Evolutionary conservation across 2,797 vertebrate genomes (phyloP).

Genomic region (Sebastes minor): DNA sequence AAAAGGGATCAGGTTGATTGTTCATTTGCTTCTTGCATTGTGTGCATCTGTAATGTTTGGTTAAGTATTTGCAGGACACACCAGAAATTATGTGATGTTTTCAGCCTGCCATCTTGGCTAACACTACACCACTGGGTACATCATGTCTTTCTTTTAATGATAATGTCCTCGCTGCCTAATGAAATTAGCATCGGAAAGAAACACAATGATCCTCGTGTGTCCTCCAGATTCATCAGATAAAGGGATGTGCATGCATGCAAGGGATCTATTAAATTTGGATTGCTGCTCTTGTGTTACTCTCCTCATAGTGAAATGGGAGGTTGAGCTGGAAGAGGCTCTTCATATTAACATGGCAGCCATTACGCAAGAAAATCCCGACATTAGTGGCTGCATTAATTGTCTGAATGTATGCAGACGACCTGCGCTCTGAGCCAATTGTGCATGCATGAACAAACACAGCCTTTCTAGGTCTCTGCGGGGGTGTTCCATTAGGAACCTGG

Average conservation of each 20-base stretch:
- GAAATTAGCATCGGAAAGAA: constrained; percentile 61
- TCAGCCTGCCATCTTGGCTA: background rate
- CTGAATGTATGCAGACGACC: constrained; percentile 60
- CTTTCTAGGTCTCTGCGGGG: constrained; percentile 36
- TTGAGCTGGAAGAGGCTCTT: constrained; percentile 35
- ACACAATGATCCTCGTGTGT: constrained; percentile 46
- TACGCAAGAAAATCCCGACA: constrained; percentile 46
- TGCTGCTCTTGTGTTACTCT: constrained; percentile 30
- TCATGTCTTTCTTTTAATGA: constrained; percentile 20
- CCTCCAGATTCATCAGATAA: constrained; percentile 58
- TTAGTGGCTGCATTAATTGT: constrained; percentile 56
- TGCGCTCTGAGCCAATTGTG: constrained; percentile 26
- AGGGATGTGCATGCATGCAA: constrained; percentile 46
- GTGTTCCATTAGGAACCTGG: constrained; percentile 49
- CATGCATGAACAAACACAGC: constrained; percentile 55
- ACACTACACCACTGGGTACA: background rate
- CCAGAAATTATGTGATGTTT: background rate
- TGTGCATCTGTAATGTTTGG: background rate
- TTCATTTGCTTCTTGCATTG: background rate
- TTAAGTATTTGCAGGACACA: background rate
- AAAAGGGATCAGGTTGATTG: background rate
- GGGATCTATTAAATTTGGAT: constrained; percentile 53
- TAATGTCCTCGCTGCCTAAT: constrained; percentile 53
- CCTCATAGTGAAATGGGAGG: constrained; percentile 22
- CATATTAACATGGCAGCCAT: constrained; percentile 48